A percentile compares a stretch with the other conserved stretches of the same genome.
phyloP scores from a whole-genome alignment of 2,797 vertebrate genomes.

The Parauchenoglanis punctatus region DNA sequence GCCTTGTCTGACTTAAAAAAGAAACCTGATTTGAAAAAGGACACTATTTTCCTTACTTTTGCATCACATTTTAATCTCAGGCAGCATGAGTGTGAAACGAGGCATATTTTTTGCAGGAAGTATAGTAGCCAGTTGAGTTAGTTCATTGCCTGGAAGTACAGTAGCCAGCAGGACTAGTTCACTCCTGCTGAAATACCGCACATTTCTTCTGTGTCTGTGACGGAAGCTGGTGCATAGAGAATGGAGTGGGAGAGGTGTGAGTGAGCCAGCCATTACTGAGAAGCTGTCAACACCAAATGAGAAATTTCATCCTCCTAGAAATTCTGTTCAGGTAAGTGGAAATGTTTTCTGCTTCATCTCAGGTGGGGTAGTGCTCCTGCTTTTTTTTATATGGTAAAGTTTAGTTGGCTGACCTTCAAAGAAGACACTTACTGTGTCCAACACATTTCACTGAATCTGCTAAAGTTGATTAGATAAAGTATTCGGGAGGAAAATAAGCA shows the following conservation, averaged over 20 bases:
- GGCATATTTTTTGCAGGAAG: slow-evolving; percentile 44
- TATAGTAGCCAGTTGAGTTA: slow-evolving; percentile 19
- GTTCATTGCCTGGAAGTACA: slow-evolving; percentile 24
- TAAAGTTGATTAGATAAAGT: slow-evolving; percentile 71
- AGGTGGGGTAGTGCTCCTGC: slow-evolving; percentile 12
- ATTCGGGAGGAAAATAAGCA: slow-evolving; percentile 24
- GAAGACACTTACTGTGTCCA: slow-evolving; percentile 69
- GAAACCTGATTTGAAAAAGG: slow-evolving; percentile 53
- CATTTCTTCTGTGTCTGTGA: slow-evolving; percentile 9
- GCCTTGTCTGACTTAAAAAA: slow-evolving; percentile 49
- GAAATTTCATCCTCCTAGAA: slow-evolving; percentile 72
- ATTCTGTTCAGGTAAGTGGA: slow-evolving; percentile 70
- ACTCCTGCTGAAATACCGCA: slow-evolving; percentile 32
- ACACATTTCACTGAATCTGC: slow-evolving; percentile 68
- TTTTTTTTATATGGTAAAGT: slow-evolving; percentile 65
- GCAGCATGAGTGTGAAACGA: slow-evolving; percentile 18
- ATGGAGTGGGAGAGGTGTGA: slow-evolving; percentile 64
- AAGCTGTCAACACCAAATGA: slow-evolving; percentile 77
- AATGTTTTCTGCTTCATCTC: slow-evolving; percentile 68
- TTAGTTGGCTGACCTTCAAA: slow-evolving; percentile 77
- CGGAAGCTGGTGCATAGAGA: slow-evolving; percentile 66
- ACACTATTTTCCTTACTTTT: slow-evolving; percentile 37
- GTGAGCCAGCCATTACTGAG: slow-evolving; percentile 62
- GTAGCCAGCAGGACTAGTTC: slow-evolving; percentile 27
- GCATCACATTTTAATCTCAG: slow-evolving; percentile 14